phyloP scores from a whole-genome alignment of 1,140 invertebrate genomes.

The Pseudomyrmex flavicornis region DNA sequence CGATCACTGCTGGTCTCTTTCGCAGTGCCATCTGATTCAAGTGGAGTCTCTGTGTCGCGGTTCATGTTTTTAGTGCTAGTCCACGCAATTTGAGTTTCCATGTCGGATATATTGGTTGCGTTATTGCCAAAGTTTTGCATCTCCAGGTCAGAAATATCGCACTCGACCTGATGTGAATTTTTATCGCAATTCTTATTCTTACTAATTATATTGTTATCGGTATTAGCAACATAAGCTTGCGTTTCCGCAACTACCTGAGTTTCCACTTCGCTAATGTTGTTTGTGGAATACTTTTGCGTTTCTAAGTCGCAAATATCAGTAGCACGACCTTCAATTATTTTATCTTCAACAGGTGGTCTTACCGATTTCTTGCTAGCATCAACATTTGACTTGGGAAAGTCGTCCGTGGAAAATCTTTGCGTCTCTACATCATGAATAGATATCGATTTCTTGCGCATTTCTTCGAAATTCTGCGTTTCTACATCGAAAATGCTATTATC shows the following conservation, averaged over 20 bases:
- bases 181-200: background rate
- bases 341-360: background rate
- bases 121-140: conserved; percentile 16
- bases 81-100: conserved; percentile 12
- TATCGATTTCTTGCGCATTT: background rate
- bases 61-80: background rate
- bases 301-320: conserved; percentile 47
- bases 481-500: conserved; percentile 44
- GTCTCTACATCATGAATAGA: conserved; percentile 65
- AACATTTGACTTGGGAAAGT: background rate
- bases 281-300: conserved; percentile 26
- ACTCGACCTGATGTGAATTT: background rate
- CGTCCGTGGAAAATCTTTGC: conserved; percentile 16
- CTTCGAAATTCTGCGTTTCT: conserved; percentile 53
- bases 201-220: background rate
- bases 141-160: conserved; percentile 38
- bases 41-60: conserved; percentile 12
- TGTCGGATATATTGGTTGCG: background rate
- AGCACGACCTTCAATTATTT: background rate
- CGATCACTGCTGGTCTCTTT: background rate
- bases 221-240: background rate
- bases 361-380: background rate
- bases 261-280: conserved; percentile 58
- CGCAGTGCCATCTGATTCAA: background rate
- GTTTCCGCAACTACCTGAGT: conserved; percentile 52